Evolutionary conservation across 2,113 vertebrate genomes (phyloP).

Genomic region (Onychostruthus taczanowskii): DNA sequence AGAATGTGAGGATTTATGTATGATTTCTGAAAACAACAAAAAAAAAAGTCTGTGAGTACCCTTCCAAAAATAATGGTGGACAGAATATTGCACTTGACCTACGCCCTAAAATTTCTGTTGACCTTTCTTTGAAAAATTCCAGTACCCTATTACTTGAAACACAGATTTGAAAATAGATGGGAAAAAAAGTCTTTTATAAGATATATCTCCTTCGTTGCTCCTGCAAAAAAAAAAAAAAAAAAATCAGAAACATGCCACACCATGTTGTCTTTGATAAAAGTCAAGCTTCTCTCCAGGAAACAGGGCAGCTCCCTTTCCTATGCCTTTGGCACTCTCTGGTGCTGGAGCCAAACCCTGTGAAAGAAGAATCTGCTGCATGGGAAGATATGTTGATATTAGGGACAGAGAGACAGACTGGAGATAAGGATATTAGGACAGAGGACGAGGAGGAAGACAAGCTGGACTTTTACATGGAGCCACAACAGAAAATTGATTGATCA

Average conservation of each 20-base stretch:
- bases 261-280: not conserved
- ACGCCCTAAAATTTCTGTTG: not conserved
- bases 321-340: not conserved
- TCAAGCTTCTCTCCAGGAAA: not conserved
- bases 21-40: not conserved
- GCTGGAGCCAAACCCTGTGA: not conserved
- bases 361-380: not conserved
- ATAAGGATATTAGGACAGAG: not conserved
- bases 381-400: not conserved
- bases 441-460: accelerated
- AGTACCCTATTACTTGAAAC: not conserved
- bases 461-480: not conserved
- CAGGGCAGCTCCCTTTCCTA: not conserved
- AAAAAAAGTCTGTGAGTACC: not conserved
- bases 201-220: not conserved
- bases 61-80: not conserved
- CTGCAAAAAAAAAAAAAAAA: not conserved
- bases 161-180: not conserved
- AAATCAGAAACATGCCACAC: not conserved
- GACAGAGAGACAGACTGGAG: not conserved
- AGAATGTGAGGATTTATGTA: not conserved
- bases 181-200: not conserved
- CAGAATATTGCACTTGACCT: not conserved
- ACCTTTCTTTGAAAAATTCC: not conserved
- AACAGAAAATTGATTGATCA: not conserved